Conservation (phyloP, 2,113 vertebrate genomes). For the Struthio camelus region DNA sequence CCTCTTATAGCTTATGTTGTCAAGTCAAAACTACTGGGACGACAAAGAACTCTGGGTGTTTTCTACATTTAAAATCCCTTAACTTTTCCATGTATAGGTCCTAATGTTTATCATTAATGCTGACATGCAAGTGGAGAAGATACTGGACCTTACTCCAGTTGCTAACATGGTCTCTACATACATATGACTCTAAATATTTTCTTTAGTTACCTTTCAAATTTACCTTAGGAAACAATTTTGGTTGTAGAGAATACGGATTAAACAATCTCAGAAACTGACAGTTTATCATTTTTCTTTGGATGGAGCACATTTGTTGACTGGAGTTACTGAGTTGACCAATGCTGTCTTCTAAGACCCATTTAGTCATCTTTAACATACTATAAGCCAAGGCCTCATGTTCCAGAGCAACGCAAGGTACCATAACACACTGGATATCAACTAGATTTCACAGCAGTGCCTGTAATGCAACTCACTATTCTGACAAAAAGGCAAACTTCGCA, state of each 20-base stretch:
- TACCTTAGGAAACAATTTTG: neutral
- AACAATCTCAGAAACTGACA: too few species aligned
- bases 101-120: neutral
- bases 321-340: neutral
- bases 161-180: neutral
- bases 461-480: neutral
- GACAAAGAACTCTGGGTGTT: neutral
- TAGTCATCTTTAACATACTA: neutral
- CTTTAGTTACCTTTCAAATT: neutral
- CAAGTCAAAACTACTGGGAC: neutral
- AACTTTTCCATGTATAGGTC: neutral
- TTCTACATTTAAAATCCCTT: neutral
- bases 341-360: neutral
- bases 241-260: neutral
- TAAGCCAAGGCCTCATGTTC: neutral
- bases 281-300: neutral
- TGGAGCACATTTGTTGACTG: neutral
- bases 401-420: neutral
- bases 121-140: neutral
- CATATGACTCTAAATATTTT: neutral
- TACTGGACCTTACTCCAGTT: neutral
- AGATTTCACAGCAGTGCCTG: neutral
- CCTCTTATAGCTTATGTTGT: rapidly evolving
- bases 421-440: neutral
- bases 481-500: neutral